These are phyloP conservation scores for Adineta ricciae DNA, from an alignment of 2,888 invertebrate species.

Conservation along the genomic window DNA sequence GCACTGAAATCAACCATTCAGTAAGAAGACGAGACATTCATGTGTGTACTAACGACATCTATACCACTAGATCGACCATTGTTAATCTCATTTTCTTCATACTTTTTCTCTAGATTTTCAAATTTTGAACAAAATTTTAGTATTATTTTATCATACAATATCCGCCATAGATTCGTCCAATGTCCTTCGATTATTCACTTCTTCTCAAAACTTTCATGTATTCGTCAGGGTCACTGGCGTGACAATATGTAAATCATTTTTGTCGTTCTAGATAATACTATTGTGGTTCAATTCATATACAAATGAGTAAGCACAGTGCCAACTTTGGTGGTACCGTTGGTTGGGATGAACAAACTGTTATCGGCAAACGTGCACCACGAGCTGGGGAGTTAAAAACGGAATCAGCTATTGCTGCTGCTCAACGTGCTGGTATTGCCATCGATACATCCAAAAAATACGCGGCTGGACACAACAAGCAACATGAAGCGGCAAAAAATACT, in stretches of 20 bases:
- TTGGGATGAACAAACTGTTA: slow-evolving; percentile 3
- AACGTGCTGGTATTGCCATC: slow-evolving; percentile 28
- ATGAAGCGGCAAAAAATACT: slow-evolving; percentile 25
- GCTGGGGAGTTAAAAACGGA: slow-evolving; percentile 25
- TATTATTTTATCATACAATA: background rate
- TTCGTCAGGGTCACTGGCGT: background rate
- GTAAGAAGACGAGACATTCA: background rate
- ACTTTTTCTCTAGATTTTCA: background rate
- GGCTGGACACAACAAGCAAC: slow-evolving; percentile 32
- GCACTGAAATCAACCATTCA: background rate
- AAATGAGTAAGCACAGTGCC: background rate
- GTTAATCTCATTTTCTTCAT: background rate
- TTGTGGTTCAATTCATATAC: background rate
- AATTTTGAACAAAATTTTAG: background rate
- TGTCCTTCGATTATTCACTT: background rate
- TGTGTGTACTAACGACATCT: background rate
- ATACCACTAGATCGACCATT: background rate
- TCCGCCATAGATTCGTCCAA: background rate
- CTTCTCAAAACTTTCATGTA: background rate
- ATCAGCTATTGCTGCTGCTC: slow-evolving; percentile 30
- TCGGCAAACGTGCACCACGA: slow-evolving; percentile 30
- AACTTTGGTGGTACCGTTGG: background rate
- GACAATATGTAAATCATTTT: background rate
- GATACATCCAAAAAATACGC: slow-evolving; percentile 32
- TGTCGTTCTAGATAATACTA: background rate